Evolutionary conservation across 2,113 vertebrate species (phyloP).

Genomic region (Lucifuga dentata): DNA sequence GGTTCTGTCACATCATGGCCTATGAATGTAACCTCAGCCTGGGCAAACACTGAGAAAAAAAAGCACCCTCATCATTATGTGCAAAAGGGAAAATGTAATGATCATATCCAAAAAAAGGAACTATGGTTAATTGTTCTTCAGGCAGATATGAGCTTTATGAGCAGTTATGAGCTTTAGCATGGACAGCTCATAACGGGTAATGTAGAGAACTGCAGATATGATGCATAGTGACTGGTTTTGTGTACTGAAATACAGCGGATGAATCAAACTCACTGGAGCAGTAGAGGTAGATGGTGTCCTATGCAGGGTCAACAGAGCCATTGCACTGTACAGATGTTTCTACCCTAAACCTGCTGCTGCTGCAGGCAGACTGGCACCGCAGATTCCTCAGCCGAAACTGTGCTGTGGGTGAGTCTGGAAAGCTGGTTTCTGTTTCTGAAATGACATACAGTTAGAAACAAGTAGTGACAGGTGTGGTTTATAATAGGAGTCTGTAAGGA

Average conservation of each 20-base stretch:
- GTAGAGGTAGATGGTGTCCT: slow-evolving; percentile 82
- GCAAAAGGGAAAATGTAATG: slow-evolving; percentile 17
- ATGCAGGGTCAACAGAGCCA: slow-evolving; percentile 89
- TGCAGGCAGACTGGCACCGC: slow-evolving; percentile 59
- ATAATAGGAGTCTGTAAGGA: background rate
- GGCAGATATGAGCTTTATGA: background rate
- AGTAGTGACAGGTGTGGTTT: background rate
- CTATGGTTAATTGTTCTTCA: background rate
- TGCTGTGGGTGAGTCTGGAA: background rate
- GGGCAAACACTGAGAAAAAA: slow-evolving; percentile 16
- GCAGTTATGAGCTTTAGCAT: background rate
- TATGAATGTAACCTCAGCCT: slow-evolving; percentile 11
- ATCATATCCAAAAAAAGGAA: slow-evolving; percentile 13
- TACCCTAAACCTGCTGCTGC: slow-evolving; percentile 31
- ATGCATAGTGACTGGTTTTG: slow-evolving; percentile 10
- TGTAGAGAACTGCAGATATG: background rate
- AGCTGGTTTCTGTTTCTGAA: slow-evolving; percentile 34
- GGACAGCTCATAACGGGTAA: background rate
- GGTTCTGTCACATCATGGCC: no score
- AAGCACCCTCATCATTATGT: slow-evolving; percentile 11
- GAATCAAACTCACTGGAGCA: slow-evolving; percentile 63
- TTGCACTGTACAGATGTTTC: slow-evolving; percentile 58
- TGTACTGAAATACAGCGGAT: background rate
- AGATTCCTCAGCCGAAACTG: slow-evolving; percentile 50
- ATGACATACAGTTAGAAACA: slow-evolving; percentile 22